Conservation (phyloP, 2,113 vertebrate species). For the Progne subis region DNA sequence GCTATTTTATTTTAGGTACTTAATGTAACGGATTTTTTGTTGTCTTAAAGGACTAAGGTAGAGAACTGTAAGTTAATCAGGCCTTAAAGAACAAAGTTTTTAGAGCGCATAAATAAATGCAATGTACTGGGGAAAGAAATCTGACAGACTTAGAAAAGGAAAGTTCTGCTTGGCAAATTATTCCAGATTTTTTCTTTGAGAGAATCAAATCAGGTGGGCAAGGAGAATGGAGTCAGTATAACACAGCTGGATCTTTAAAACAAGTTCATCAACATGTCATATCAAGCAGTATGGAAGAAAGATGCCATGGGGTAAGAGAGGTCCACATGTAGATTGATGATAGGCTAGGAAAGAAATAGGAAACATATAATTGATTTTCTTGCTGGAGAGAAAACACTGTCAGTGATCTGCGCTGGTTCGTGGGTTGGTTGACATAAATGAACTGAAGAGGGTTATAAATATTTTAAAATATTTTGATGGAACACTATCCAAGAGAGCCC, state of each 20-base stretch:
- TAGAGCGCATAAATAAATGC: not conserved
- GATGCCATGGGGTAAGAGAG: not conserved
- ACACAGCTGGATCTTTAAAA: not conserved
- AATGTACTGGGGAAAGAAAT: not conserved
- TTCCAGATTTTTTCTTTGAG: not conserved
- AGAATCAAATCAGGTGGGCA: not conserved
- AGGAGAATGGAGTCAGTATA: not conserved
- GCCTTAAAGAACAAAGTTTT: not conserved
- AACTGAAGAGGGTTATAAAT: not conserved
- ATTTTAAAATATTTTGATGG: not conserved
- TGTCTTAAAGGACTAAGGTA: not conserved
- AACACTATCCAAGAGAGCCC: not conserved
- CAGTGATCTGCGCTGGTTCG: not conserved
- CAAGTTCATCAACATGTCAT: not conserved
- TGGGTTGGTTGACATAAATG: not conserved
- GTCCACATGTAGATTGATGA: not conserved
- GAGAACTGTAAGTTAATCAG: not conserved
- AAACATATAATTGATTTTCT: slow-evolving; percentile 4
- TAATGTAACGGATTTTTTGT: not conserved
- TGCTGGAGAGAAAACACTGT: not conserved
- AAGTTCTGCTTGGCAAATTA: not conserved
- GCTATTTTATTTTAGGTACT: not conserved
- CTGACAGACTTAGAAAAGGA: not conserved
- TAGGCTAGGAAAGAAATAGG: not conserved
- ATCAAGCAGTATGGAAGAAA: not conserved